These are phyloP conservation scores for Eurypyga helias DNA, from an alignment of 2,113 vertebrate genomes.

Conservation along the genomic window DNA sequence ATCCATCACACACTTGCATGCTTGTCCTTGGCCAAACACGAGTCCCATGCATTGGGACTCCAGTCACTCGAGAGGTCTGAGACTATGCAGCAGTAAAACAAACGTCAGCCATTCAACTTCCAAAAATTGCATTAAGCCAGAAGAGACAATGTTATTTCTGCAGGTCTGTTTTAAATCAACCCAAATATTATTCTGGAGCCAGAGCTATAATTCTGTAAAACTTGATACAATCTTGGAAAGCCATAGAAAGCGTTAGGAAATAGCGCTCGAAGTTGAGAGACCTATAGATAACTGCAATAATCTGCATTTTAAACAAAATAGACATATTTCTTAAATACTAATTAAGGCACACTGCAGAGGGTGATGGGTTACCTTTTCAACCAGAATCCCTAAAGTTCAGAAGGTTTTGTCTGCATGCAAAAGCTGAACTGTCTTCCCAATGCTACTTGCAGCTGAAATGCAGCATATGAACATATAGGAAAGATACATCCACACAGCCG, in stretches of 20 bases:
- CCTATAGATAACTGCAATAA: background rate
- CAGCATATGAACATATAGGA: background rate
- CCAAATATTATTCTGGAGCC: slow-evolving; percentile 21
- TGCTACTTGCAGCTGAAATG: background rate
- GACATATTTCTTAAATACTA: background rate
- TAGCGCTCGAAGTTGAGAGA: background rate
- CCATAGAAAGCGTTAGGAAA: background rate
- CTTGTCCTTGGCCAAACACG: background rate
- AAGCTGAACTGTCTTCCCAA: background rate
- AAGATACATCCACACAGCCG: background rate
- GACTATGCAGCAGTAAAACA: slow-evolving; percentile 19
- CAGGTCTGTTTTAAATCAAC: slow-evolving; percentile 65
- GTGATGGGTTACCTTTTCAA: background rate
- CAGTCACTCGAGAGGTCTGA: slow-evolving; percentile 33
- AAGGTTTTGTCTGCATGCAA: background rate
- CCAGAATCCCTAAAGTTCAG: background rate
- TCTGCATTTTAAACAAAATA: background rate
- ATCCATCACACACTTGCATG: background rate
- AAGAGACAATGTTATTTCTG: slow-evolving; percentile 48
- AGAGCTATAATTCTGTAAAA: slow-evolving; percentile 50
- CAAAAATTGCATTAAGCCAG: slow-evolving; percentile 24
- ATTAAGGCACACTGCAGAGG: background rate
- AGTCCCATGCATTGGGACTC: background rate
- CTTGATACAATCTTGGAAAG: slow-evolving; percentile 45
- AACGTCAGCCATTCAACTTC: background rate